Conservation (phyloP, 2,113 vertebrate genomes). For the Uria lomvia region DNA sequence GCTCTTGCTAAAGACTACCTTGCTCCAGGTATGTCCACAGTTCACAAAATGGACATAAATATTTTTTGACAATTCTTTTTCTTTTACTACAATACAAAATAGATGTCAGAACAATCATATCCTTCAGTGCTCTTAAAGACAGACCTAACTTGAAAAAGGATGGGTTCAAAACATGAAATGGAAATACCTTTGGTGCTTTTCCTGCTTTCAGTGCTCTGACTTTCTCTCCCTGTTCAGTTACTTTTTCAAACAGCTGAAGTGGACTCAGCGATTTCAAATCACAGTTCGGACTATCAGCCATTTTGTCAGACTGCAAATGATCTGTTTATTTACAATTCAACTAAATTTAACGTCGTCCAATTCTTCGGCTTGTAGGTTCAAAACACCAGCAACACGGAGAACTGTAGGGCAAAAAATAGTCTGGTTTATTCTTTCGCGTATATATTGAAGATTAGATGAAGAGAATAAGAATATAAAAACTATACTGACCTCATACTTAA, state of each 20-base stretch:
- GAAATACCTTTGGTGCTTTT: constrained; percentile 84
- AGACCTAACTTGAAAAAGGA: neutral
- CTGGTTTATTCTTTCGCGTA: neutral
- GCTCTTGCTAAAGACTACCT: neutral
- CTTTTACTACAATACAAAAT: neutral
- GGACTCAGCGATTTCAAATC: constrained; percentile 63
- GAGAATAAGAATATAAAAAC: neutral
- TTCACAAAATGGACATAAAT: neutral
- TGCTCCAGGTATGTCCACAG: neutral
- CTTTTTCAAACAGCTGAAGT: constrained; percentile 80
- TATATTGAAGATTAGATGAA: neutral
- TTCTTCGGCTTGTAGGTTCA: neutral
- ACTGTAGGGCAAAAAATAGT: neutral
- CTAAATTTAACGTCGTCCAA: neutral
- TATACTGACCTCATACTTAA: neutral
- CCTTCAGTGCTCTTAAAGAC: neutral
- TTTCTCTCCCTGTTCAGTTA: constrained; percentile 82
- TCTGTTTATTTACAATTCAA: neutral
- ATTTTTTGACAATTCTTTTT: neutral
- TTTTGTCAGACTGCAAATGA: constrained; percentile 29
- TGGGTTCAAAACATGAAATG: neutral
- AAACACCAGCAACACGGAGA: neutral
- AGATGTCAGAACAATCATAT: neutral
- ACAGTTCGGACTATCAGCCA: constrained; percentile 74
- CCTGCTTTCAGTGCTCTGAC: constrained; percentile 83